Percentiles rank a stretch among this genome's conserved stretches.
These are phyloP conservation scores for Paraescarpia echinospica DNA, from an alignment of 1,140 invertebrate species.

Conservation along the genomic window DNA sequence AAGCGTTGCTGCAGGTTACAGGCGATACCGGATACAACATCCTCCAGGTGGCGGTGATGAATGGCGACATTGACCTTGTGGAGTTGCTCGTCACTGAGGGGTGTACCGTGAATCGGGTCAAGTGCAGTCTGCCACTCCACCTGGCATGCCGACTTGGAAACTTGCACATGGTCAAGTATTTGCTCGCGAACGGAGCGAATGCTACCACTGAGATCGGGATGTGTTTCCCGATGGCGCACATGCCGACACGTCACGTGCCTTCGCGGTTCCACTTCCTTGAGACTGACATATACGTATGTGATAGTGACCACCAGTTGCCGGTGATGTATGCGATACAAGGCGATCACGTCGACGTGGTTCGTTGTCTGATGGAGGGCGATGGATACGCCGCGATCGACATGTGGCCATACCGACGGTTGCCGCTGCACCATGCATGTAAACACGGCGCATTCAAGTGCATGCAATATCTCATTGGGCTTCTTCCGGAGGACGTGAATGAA, in stretches of 20 bases:
- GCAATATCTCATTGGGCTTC: constrained; percentile 39
- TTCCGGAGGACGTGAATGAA: constrained; percentile 42
- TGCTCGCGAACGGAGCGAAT: constrained; percentile 39
- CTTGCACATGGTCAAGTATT: constrained; percentile 36
- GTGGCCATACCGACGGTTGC: constrained; percentile 13
- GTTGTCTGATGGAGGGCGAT: constrained; percentile 33
- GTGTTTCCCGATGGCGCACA: constrained; percentile 47
- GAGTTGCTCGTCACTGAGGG: constrained; percentile 34
- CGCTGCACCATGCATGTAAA: constrained; percentile 45
- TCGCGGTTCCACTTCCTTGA: constrained; percentile 40
- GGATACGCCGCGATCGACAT: constrained; percentile 20
- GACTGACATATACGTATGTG: constrained; percentile 38
- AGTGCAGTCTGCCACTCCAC: constrained; percentile 48
- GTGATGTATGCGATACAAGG: constrained; percentile 28
- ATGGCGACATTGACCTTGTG: constrained; percentile 13
- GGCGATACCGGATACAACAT: constrained; percentile 22
- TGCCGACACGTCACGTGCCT: constrained; percentile 31
- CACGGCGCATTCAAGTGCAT: constrained; percentile 45
- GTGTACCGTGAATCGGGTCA: constrained; percentile 27
- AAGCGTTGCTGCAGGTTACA: constrained; percentile 14
- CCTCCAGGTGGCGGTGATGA: constrained; percentile 21
- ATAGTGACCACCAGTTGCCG: constrained; percentile 26
- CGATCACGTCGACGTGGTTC: constrained; percentile 42
- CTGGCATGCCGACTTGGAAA: constrained; percentile 45
- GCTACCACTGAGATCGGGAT: constrained; percentile 37